Conservation (phyloP, 1,140 invertebrate species). For the Parapsyche elsis region DNA sequence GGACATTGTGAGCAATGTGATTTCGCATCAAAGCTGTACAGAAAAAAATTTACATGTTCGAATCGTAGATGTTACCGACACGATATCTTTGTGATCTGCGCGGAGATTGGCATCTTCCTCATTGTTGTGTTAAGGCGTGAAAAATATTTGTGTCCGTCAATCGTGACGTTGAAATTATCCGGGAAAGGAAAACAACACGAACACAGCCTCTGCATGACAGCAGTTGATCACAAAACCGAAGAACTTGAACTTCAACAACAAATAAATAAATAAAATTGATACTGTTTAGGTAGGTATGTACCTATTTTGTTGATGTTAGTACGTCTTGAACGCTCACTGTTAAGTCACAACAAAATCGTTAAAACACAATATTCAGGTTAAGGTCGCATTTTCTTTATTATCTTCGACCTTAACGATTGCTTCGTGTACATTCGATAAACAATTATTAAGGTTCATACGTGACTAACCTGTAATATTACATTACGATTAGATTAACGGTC, state of each 20-base stretch:
- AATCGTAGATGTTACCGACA: not conserved
- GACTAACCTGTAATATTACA: not conserved
- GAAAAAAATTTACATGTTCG: not conserved
- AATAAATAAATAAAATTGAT: not conserved
- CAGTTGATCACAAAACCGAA: not conserved
- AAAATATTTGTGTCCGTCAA: conserved; percentile 32
- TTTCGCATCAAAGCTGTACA: not conserved
- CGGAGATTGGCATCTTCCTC: conserved; percentile 4
- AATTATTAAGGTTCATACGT: not conserved
- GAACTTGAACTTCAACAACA: conserved; percentile 1
- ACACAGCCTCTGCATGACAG: conserved; percentile 1
- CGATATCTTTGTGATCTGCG: conserved; percentile 8
- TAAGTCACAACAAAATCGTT: not conserved
- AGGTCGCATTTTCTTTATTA: conserved; percentile 21
- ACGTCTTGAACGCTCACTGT: not conserved
- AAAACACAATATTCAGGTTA: not conserved
- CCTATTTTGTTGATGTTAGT: not conserved
- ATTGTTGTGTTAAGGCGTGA: conserved; percentile 27
- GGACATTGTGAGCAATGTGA: not conserved
- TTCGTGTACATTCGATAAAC: not conserved
- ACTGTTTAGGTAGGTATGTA: not conserved
- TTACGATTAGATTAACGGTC: not conserved
- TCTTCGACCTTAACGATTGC: conserved; percentile 2
- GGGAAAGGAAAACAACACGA: conserved; percentile 26
- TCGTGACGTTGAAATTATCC: conserved; percentile 30